These are phyloP conservation scores for Adelges cooleyi DNA, from an alignment of 1,140 invertebrate species.

Conservation along the genomic window DNA sequence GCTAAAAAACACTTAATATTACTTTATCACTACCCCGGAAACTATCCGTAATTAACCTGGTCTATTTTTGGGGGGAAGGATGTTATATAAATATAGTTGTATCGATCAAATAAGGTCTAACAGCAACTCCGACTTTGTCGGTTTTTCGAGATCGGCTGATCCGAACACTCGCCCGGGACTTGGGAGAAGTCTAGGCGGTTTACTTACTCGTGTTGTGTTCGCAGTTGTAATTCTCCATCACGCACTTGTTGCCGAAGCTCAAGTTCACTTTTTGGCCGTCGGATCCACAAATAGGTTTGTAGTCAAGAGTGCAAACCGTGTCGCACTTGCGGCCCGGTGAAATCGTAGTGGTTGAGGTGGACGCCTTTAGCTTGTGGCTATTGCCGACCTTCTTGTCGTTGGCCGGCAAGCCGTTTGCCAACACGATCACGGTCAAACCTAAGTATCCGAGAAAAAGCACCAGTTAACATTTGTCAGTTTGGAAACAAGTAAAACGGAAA, in stretches of 20 bases:
- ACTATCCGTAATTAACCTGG: no score
- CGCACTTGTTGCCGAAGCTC: slow-evolving; percentile 33
- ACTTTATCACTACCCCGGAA: no score
- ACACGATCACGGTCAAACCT: slow-evolving; percentile 1
- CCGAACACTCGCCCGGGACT: no score
- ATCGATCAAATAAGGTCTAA: no score
- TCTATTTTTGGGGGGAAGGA: no score
- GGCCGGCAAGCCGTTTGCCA: not conserved
- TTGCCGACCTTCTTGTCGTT: slow-evolving; percentile 4
- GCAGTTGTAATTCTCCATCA: slow-evolving; percentile 33
- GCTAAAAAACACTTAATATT: no score
- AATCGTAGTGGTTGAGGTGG: not conserved
- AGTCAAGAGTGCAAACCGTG: not conserved
- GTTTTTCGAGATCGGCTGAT: no score
- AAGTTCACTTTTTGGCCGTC: slow-evolving; percentile 32
- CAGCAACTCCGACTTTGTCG: no score
- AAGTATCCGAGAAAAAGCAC: not conserved
- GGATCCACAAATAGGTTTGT: slow-evolving; percentile 32
- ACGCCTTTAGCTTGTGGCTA: not conserved
- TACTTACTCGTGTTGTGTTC: slow-evolving; percentile 32
- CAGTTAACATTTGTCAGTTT: not conserved
- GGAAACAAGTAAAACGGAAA: not conserved
- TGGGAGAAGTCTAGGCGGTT: no score
- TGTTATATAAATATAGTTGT: no score
- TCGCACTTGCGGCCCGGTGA: not conserved